A percentile compares a stretch with the other conserved stretches of the same genome.
phyloP scores from a whole-genome alignment of 2,113 vertebrate genomes.

The Ceyx melanurus region DNA sequence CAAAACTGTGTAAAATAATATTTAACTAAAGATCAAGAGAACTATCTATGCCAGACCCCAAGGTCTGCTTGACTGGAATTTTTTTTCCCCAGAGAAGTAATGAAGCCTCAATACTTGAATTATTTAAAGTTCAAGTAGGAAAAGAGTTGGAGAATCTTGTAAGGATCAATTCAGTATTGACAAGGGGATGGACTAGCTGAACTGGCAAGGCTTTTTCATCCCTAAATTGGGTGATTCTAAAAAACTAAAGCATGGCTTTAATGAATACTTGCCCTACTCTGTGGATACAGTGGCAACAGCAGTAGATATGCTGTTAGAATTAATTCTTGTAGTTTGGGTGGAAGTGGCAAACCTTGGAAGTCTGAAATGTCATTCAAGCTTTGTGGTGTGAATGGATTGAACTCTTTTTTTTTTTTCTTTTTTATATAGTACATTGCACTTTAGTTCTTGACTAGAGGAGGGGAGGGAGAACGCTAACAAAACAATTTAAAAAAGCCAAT shows the following conservation, averaged over 20 bases:
- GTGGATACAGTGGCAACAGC: background rate
- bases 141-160: background rate
- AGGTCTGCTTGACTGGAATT: background rate
- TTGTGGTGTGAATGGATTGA: background rate
- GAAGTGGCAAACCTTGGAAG: background rate
- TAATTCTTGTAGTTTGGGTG: background rate
- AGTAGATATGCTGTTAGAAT: background rate
- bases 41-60: background rate
- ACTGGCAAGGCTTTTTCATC: background rate
- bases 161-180: slow-evolving; percentile 2
- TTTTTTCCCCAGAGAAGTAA: background rate
- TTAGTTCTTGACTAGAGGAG: background rate
- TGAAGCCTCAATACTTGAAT: background rate
- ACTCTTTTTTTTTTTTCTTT: background rate
- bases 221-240: background rate
- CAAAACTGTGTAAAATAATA: background rate
- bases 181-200: background rate
- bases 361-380: background rate
- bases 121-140: background rate
- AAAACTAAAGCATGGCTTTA: background rate
- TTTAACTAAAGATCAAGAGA: background rate
- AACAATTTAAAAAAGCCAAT: background rate
- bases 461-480: background rate
- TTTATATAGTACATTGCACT: background rate
- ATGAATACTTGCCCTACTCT: background rate